These are phyloP conservation scores for Gymnoscopelus braueri DNA, from an alignment of 2,797 vertebrate genomes.

Conservation along the genomic window DNA sequence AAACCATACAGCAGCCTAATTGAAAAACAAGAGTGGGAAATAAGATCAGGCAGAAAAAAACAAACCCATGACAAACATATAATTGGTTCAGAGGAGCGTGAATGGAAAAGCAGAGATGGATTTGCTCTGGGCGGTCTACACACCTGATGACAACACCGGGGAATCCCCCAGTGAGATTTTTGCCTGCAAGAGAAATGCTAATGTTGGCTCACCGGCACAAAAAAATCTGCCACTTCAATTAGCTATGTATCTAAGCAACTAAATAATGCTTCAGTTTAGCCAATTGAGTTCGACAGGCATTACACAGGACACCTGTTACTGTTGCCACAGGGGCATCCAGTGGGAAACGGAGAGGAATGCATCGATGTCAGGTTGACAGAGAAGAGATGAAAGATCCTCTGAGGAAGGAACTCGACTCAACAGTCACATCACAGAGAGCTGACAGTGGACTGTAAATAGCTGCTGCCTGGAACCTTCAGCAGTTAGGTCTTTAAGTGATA, in stretches of 20 bases:
- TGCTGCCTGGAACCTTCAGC: constrained; percentile 10
- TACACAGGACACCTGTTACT: constrained; percentile 43
- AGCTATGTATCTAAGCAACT: constrained; percentile 7
- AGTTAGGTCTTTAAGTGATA: no score
- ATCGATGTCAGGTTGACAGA: not conserved
- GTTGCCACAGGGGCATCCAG: constrained; percentile 1
- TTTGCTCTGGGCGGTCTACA: constrained; percentile 20
- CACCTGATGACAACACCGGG: constrained; percentile 24
- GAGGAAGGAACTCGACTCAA: constrained; percentile 20
- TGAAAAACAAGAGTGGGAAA: constrained; percentile 12
- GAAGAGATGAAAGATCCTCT: not conserved
- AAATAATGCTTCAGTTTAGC: constrained; percentile 17
- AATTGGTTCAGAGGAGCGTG: constrained; percentile 29
- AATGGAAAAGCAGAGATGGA: constrained; percentile 36
- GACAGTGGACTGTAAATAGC: constrained; percentile 4
- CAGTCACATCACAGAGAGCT: constrained; percentile 13
- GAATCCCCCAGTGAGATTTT: constrained; percentile 12
- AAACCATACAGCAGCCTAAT: constrained; percentile 9
- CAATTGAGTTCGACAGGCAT: constrained; percentile 18
- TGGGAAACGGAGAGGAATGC: constrained; percentile 1
- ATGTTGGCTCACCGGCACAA: constrained; percentile 21
- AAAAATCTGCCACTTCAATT: constrained; percentile 25
- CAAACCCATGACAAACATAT: constrained; percentile 17
- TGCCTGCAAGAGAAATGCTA: constrained; percentile 10
- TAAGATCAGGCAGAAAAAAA: constrained; percentile 31